phyloP scores from a whole-genome alignment of 2,113 vertebrate species.

The Cepphus grylle region DNA sequence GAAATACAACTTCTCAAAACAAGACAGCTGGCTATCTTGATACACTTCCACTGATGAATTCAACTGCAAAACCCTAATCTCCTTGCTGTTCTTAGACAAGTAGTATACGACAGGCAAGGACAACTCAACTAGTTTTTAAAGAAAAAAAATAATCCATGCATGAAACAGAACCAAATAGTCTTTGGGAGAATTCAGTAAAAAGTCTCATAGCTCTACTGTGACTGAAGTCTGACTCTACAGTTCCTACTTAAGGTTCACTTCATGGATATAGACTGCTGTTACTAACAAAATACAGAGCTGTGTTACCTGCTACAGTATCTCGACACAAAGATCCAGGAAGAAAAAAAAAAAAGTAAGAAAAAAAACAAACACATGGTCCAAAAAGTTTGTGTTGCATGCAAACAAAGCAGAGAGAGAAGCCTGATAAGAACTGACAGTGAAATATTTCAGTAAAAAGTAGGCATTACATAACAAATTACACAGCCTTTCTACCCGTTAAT shows the following conservation, averaged over 20 bases:
- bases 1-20: neutral
- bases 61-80: neutral
- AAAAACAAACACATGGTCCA: neutral
- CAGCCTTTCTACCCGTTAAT: neutral
- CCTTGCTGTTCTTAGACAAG: neutral
- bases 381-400: neutral
- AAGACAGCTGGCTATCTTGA: neutral
- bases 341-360: neutral
- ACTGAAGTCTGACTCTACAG: neutral
- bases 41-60: neutral
- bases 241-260: neutral
- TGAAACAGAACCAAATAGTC: neutral
- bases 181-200: neutral
- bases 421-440: neutral
- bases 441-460: neutral
- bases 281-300: neutral
- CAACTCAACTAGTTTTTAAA: neutral
- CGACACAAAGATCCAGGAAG: neutral
- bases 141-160: neutral
- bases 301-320: neutral
- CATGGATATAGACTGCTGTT: neutral
- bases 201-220: neutral
- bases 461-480: neutral
- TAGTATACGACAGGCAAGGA: neutral
- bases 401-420: neutral